Percentiles rank a stretch among this genome's conserved stretches.
Conservation (phyloP, 2,113 vertebrate genomes). For the Pelecanus crispus region DNA sequence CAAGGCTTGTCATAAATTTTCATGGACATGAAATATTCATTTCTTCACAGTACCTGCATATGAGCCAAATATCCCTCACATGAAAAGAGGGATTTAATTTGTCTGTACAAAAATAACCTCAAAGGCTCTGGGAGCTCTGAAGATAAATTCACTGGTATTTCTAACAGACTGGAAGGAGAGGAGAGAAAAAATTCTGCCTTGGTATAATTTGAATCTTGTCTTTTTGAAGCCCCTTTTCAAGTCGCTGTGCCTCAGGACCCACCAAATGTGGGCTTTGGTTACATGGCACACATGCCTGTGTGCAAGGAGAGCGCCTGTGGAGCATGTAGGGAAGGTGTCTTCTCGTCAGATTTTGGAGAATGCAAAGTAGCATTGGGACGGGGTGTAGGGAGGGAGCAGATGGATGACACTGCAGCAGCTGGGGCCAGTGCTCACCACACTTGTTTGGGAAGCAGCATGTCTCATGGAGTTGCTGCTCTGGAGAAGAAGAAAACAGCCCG, state of each 20-base stretch:
- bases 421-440: not conserved
- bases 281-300: rapidly evolving
- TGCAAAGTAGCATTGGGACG: rapidly evolving
- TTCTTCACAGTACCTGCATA: not conserved
- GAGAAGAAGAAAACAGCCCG: not conserved
- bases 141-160: not conserved
- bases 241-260: not conserved
- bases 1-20: not conserved
- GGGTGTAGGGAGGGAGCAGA: no score
- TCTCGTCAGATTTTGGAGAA: not conserved
- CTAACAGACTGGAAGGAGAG: not conserved
- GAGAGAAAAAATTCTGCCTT: not conserved
- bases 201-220: not conserved
- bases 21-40: not conserved
- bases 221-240: not conserved
- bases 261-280: not conserved
- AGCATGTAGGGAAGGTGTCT: not conserved
- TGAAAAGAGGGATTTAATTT: not conserved
- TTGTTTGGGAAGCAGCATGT: not conserved
- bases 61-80: not conserved
- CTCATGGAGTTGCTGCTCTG: not conserved
- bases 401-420: not conserved
- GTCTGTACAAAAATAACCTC: not conserved
- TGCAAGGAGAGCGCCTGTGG: not conserved
- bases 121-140: not conserved